Evolutionary conservation across 2,888 invertebrate species (phyloP).

Genomic region (Subacronicta megacephala): DNA sequence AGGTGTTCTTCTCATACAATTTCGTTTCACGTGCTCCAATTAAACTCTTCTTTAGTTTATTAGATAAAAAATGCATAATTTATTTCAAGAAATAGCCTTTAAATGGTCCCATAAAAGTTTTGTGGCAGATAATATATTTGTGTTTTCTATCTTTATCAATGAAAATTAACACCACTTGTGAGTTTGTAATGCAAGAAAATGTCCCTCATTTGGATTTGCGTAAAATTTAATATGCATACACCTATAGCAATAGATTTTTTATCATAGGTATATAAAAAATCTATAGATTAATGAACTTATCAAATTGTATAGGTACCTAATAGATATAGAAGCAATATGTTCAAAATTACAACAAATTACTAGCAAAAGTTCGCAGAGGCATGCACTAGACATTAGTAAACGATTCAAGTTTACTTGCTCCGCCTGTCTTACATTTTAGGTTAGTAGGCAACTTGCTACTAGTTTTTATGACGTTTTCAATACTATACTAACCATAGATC

Average conservation of each 20-base stretch:
- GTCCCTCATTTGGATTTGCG: too few species aligned
- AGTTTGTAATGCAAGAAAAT: too few species aligned
- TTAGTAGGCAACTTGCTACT: slow-evolving; percentile 28
- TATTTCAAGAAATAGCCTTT: too few species aligned
- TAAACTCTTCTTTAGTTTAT: slow-evolving; percentile 9
- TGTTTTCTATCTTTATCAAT: too few species aligned
- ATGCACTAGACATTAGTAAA: slow-evolving; percentile 18
- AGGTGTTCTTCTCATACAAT: slow-evolving; percentile 36
- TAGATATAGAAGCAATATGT: background rate
- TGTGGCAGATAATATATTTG: too few species aligned
- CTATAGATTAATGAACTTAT: too few species aligned
- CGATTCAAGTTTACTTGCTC: slow-evolving; percentile 25
- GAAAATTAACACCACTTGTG: too few species aligned
- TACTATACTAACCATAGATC: slow-evolving; percentile 15
- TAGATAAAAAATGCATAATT: too few species aligned
- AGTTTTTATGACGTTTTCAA: slow-evolving; percentile 32
- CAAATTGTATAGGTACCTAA: background rate
- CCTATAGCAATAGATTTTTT: too few species aligned
- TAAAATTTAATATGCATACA: too few species aligned
- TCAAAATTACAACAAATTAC: background rate
- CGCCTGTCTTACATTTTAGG: slow-evolving; percentile 33
- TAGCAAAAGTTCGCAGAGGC: background rate
- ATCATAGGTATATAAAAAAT: too few species aligned
- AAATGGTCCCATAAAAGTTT: too few species aligned
- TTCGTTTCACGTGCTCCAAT: slow-evolving; percentile 16